Evolutionary conservation across 1,140 invertebrate species (phyloP), one percentile per base, ranked within the genome.

Genomic region (Bombyx mandarina): DNA sequence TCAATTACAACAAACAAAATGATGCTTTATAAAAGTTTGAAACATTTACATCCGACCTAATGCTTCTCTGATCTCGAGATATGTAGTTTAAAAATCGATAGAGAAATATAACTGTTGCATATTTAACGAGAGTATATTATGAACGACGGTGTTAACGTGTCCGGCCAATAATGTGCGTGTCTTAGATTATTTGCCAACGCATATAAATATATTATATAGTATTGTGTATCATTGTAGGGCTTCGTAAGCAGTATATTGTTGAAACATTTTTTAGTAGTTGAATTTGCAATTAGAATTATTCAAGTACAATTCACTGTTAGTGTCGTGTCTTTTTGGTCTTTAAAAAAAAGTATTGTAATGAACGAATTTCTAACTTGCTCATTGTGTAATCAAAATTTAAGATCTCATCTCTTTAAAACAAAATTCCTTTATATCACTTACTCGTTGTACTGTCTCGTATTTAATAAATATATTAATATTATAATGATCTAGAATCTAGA

Each of bases 101-200:
- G 75, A 82, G 75, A 75, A 73, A 79, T 85, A 75, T 82, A 78
- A 81, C 82, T 81, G 80, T 86, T 86, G 79, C 80, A 82, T 77
- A 80, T 81, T 81, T 80, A 84, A 69, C 66, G 72, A 63, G 67
- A 74, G 26, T 35, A 75, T 68, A 53, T 67, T 81, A 75, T 66
- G 79, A 77, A 79, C 61, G 73, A 77, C 63, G 69, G 67, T 75
- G 73, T 77, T 61, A 77, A 79, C 69, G 57, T 77, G 75, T 86
- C 82, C 82, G 82, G 82, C 82, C 80, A 83, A 78, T 51, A 65
- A 64, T 57, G 68, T 75, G 71, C 70, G 75, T 77, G 73, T 76
- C 60, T 75, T 76, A 75, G 66, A 72, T 76, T 71, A 67, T 69
- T 77, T 68, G 71, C 72, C 72, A 74, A 73, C 69, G 71, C 75